Evolutionary conservation across 2,888 invertebrate genomes (phyloP).

Genomic region (Scelioninae gen. 1): DNA sequence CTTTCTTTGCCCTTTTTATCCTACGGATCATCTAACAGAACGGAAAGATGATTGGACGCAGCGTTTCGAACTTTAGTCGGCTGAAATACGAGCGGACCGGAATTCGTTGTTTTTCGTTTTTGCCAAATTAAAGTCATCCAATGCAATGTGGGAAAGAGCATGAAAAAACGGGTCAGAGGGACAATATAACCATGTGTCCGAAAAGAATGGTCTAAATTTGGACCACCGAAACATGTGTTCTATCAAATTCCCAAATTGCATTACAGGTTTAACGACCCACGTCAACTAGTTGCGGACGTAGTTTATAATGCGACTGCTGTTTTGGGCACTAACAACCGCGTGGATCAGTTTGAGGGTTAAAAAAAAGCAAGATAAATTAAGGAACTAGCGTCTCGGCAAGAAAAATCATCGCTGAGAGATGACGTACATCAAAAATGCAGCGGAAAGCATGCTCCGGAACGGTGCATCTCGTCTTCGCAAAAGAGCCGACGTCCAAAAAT

Average conservation of each 20-base stretch:
- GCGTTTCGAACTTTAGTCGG: too few relatives aligned
- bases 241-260: conserved; percentile 73
- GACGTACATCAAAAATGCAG: conserved; percentile 54
- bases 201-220: conserved; percentile 43
- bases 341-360: conserved; percentile 1
- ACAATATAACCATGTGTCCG: too few relatives aligned
- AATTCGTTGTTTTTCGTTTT: too few relatives aligned
- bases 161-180: too few relatives aligned
- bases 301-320: conserved; percentile 70
- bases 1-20: conserved; percentile 26
- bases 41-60: background rate
- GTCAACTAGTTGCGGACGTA: conserved; percentile 63
- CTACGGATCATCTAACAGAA: too few relatives aligned
- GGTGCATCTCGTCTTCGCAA: too few relatives aligned
- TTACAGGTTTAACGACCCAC: conserved; percentile 72
- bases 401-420: conserved; percentile 56
- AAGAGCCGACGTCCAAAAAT: too few relatives aligned
- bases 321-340: conserved; percentile 57
- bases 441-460: conserved; percentile 50
- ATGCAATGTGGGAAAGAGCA: too few relatives aligned
- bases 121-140: too few relatives aligned
- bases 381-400: conserved; percentile 43
- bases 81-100: too few relatives aligned
- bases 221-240: conserved; percentile 17
- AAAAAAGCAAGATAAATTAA: conserved; percentile 64